These are phyloP conservation scores for Macrosiphum euphorbiae DNA, from an alignment of 2,888 invertebrate species.

Conservation along the genomic window DNA sequence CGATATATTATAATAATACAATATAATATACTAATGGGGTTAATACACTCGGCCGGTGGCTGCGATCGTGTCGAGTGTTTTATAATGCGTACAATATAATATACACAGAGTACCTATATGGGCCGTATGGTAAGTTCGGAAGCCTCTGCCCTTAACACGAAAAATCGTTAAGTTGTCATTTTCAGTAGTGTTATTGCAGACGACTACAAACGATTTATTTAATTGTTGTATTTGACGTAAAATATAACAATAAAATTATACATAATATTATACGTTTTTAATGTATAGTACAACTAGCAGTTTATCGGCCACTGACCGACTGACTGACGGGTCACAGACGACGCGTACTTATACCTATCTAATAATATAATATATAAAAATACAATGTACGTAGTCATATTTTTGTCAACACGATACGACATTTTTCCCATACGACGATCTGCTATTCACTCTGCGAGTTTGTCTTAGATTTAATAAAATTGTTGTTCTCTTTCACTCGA, in stretches of 20 bases:
- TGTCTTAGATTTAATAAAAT: neutral
- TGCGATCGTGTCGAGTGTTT: slow-evolving; percentile 18
- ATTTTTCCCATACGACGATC: neutral
- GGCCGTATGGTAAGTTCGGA: neutral
- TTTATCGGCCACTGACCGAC: neutral
- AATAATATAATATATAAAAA: neutral
- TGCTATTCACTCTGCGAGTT: neutral
- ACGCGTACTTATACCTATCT: neutral
- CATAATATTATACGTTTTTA: neutral
- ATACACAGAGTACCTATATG: neutral
- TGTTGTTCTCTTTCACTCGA: neutral
- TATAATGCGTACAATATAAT: neutral
- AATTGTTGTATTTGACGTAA: neutral
- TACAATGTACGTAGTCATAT: neutral
- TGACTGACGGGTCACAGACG: neutral
- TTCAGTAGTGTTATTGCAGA: neutral
- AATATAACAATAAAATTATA: neutral
- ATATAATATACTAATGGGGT: slow-evolving; percentile 36
- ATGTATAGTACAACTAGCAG: neutral
- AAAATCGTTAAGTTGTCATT: neutral
- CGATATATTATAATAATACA: slow-evolving; percentile 8
- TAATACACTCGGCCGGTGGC: slow-evolving; percentile 27
- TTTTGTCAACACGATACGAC: neutral
- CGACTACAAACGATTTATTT: neutral
- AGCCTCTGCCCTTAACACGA: neutral